Evolutionary conservation across 2,113 vertebrate species (phyloP), one percentile per base, ranked within the genome.

Genomic region (Girardinichthys multiradiatus): DNA sequence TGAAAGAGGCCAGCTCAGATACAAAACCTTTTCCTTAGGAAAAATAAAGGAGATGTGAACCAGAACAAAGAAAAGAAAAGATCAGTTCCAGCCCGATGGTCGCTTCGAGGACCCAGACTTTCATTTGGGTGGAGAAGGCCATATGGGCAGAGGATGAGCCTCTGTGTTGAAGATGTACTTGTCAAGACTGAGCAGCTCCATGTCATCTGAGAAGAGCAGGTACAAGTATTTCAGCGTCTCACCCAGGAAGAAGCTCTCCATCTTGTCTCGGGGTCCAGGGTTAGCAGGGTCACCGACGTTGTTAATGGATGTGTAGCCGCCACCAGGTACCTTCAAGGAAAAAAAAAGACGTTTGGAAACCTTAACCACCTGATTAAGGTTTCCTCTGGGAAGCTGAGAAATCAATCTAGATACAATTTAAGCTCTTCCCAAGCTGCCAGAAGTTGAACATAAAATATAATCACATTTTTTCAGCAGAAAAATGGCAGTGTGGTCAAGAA

Each of bases 191-290:
- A 99, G 93, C 72, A 97, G 91, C 59, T 95, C 91, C 4, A 68
- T 61, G 63, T 98, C 94, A 0, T 99, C 96, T 0, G 96, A 98
- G 81, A 99, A 99, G 26, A 99, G 95, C 88, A 99, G 92, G 69
- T 94, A 99, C 57, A 99, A 87, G 90, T 99, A 99, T 79, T 99
- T 99, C 27, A 99, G 95, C 0, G 98, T 99, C 91, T 99, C 98
- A 0, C 97, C 97, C 57, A 99, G 93, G 80, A 99, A 99, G 92
- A 99, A 99, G 75, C 97, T 99, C 92, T 99, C 98, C 98, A 99
- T 99, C 90, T 99, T 99, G 94, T 99, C 97, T 65, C 96, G 87
- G 24, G 97, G 97, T 64, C 95, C 95, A 0, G 96, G 96, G 82
- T 94, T 95, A 1, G 76, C 83, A 0, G 95, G 93, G 80, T 95